Evolutionary conservation across 2,888 invertebrate species (phyloP), one percentile per base, ranked within the genome.

Genomic region (Andrena hattorfiana): DNA sequence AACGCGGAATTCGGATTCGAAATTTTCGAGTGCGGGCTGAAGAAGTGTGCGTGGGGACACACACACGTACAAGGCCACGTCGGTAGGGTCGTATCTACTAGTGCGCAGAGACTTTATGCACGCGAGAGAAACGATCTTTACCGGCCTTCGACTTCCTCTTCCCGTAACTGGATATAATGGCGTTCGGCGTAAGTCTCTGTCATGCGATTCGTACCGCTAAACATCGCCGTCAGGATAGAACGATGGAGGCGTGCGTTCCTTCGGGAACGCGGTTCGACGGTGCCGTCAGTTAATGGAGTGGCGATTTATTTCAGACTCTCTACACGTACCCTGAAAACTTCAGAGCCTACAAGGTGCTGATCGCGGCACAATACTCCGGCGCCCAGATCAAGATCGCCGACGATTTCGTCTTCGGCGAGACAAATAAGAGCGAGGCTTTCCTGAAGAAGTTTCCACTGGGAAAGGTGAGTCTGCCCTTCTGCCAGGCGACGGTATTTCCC

Each of bases 311-410:
- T 69, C 96, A 99, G 98, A 99, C 98, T 95, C 96, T 99, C 94
- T 99, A 99, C 96, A 99, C 99, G 94, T 99, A 99, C 95, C 97
- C 98, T 92, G 98, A 98, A 95, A 99, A 99, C 96, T 99, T 99
- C 96, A 97, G 99, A 95, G 99, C 99, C 91, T 98, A 97, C 95
- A 99, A 99, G 96, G 98, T 97, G 94, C 97, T 99, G 94, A 98
- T 99, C 94, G 99, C 99, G 93, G 99, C 99, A 94, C 97, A 99
- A 95, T 99, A 98, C 95, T 98, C 99, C 90, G 98, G 98, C 92
- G 97, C 97, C 91, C 96, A 97, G 94, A 95, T 98, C 92, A 97
- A 97, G 95, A 95, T 98, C 89, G 97, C 97, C 89, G 95, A 96
- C 83, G 96, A 97, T 94, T 99, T 99, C 94, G 97, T 97, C 89